A percentile compares a stretch with the other conserved stretches of the same genome.
phyloP scores from a whole-genome alignment of 2,113 vertebrate genomes.

The Elanus axillaris region DNA sequence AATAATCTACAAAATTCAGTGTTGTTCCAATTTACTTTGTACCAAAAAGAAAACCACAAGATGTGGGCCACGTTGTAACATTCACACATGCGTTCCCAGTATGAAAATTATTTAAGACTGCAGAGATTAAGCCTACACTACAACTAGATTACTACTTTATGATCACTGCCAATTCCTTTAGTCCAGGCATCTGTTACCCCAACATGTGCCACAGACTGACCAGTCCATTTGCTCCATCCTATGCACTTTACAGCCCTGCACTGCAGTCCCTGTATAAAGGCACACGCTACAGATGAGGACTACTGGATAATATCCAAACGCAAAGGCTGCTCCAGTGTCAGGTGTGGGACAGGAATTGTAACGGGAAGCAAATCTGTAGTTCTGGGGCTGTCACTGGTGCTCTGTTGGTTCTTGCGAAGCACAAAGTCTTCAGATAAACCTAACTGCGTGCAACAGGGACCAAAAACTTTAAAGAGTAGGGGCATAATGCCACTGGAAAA shows the following conservation, averaged over 20 bases:
- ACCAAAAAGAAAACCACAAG: not conserved
- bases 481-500: not conserved
- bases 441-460: not conserved
- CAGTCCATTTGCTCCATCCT: rapidly evolving
- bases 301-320: not conserved
- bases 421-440: not conserved
- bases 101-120: not conserved
- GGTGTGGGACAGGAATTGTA: not conserved
- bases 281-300: not conserved
- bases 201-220: rapidly evolving
- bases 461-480: not conserved
- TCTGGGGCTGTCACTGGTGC: not conserved
- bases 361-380: not conserved
- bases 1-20: not conserved
- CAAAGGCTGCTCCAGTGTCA: not conserved
- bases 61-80: not conserved
- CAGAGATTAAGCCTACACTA: not conserved
- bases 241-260: not conserved
- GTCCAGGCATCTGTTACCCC: not conserved
- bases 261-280: not conserved
- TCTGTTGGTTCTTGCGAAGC: not conserved
- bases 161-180: not conserved
- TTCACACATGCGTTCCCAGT: not conserved
- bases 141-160: not conserved
- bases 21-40: not conserved